A percentile compares a stretch with the other conserved stretches of the same genome.
These are phyloP conservation scores for Stegodyphus dumicola DNA, from an alignment of 1,140 invertebrate species.

Conservation along the genomic window DNA sequence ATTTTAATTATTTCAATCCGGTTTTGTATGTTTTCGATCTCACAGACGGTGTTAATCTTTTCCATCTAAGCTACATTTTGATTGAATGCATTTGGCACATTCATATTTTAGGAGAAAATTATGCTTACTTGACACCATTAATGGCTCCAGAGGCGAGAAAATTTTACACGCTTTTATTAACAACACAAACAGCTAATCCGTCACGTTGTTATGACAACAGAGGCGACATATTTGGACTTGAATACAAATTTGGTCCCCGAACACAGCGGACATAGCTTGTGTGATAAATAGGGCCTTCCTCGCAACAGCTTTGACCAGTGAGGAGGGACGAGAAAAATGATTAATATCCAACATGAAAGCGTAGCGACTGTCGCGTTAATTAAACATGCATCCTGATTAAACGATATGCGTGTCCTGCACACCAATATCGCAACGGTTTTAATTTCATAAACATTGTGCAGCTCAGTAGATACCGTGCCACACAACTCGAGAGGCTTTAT, in stretches of 20 bases:
- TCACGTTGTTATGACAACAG: slow-evolving; percentile 60
- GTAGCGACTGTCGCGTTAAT: slow-evolving; percentile 55
- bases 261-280: not conserved
- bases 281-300: slow-evolving; percentile 49
- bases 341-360: slow-evolving; percentile 40
- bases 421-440: slow-evolving; percentile 58
- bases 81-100: too few species aligned
- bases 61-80: too few species aligned
- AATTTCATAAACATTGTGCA: slow-evolving; percentile 60
- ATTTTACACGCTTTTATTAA: slow-evolving; percentile 43
- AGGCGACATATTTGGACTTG: slow-evolving; percentile 52
- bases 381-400: slow-evolving; percentile 61
- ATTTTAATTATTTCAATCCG: too few species aligned
- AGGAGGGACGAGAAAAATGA: slow-evolving; percentile 46
- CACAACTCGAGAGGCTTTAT: slow-evolving; percentile 54
- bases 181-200: slow-evolving; percentile 50
- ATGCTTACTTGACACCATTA: slow-evolving; percentile 20
- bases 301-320: slow-evolving; percentile 53
- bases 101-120: too few species aligned
- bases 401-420: slow-evolving; percentile 53
- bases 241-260: slow-evolving; percentile 42
- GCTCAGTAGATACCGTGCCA: slow-evolving; percentile 42
- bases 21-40: too few species aligned
- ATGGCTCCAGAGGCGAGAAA: slow-evolving; percentile 23
- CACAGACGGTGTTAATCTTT: too few species aligned